Percentiles rank a stretch among this genome's conserved stretches.
Conservation (phyloP, 2,113 vertebrate genomes). For the Perccottus glenii region DNA sequence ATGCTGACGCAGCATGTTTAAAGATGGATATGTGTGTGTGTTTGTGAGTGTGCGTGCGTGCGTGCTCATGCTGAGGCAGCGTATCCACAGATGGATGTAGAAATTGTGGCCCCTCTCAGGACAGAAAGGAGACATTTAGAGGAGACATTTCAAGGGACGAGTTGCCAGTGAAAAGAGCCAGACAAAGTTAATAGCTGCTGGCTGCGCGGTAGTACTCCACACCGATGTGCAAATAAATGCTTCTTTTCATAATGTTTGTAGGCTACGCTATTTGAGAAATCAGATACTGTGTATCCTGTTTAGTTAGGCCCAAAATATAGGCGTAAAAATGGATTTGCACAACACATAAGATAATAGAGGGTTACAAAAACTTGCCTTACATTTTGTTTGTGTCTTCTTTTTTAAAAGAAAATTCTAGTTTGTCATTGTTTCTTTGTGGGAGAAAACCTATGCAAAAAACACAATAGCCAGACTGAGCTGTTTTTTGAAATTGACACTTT, state of each 20-base stretch:
- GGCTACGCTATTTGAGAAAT: slow-evolving; percentile 20
- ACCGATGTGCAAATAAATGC: slow-evolving; percentile 50
- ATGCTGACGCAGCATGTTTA: slow-evolving; percentile 70
- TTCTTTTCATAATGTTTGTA: slow-evolving; percentile 40
- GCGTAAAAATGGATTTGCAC: slow-evolving; percentile 27
- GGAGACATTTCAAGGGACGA: slow-evolving; percentile 52
- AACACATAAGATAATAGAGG: slow-evolving; percentile 7
- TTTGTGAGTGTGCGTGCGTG: slow-evolving; percentile 22
- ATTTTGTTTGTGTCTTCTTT: background rate
- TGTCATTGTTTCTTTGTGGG: no score
- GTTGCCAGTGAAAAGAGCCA: slow-evolving; percentile 30
- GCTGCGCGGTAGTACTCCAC: slow-evolving; percentile 37
- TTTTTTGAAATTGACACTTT: background rate
- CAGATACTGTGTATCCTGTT: slow-evolving; percentile 39
- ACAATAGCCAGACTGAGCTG: no score
- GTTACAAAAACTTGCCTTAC: slow-evolving; percentile 18
- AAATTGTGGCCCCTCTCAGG: slow-evolving; percentile 67
- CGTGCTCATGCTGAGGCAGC: slow-evolving; percentile 66
- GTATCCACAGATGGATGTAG: slow-evolving; percentile 68
- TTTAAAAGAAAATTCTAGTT: no score
- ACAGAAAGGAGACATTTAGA: slow-evolving; percentile 68
- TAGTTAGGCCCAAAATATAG: slow-evolving; percentile 21
- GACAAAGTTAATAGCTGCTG: slow-evolving; percentile 61
- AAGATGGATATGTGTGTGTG: slow-evolving; percentile 56
- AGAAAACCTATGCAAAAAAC: no score